phyloP scores from a whole-genome alignment of 2,113 vertebrate genomes.

The Nannobrachium achirus region DNA sequence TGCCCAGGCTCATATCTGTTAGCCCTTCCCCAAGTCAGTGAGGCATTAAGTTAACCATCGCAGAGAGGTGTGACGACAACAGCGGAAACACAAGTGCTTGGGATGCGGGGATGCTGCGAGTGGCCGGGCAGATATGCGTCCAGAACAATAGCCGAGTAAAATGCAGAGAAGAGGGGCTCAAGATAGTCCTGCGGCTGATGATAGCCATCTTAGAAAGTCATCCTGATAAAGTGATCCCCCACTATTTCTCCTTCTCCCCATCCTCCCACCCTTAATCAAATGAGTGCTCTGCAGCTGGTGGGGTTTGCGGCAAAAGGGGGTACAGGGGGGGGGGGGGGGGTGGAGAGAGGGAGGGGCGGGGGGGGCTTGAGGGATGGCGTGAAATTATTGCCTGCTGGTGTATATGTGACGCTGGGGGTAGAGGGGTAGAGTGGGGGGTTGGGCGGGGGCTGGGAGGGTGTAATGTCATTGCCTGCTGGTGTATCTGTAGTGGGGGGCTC shows the following conservation, averaged over 20 bases:
- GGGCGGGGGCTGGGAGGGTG: constrained; percentile 40
- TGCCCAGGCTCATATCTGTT: neutral
- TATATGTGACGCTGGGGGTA: constrained; percentile 78
- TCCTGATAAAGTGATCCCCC: constrained; percentile 77
- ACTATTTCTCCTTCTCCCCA: constrained; percentile 73
- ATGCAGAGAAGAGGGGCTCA: constrained; percentile 46
- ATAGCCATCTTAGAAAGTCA: constrained; percentile 79
- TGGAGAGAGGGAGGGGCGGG: constrained; percentile 16
- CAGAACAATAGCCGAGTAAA: constrained; percentile 60
- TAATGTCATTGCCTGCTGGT: constrained; percentile 83
- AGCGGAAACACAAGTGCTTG: constrained; percentile 23
- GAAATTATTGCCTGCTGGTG: constrained; percentile 82
- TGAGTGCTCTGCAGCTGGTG: constrained; percentile 79
- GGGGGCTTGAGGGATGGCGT: constrained; percentile 75
- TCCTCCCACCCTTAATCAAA: constrained; percentile 79
- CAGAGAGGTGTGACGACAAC: constrained; percentile 13
- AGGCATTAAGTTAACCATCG: constrained; percentile 21
- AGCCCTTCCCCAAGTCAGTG: constrained; percentile 16
- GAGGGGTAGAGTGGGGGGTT: constrained; percentile 39
- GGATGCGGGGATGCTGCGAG: constrained; percentile 18
- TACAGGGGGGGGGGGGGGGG: constrained; percentile 53
- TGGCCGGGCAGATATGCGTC: neutral
- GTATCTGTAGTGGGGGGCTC: constrained; percentile 80
- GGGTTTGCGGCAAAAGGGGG: constrained; percentile 74
- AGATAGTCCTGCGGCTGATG: constrained; percentile 60